Base-by-base conservation (phyloP, 23 tunicate genomes). In the Ascidia mentula region DNA sequence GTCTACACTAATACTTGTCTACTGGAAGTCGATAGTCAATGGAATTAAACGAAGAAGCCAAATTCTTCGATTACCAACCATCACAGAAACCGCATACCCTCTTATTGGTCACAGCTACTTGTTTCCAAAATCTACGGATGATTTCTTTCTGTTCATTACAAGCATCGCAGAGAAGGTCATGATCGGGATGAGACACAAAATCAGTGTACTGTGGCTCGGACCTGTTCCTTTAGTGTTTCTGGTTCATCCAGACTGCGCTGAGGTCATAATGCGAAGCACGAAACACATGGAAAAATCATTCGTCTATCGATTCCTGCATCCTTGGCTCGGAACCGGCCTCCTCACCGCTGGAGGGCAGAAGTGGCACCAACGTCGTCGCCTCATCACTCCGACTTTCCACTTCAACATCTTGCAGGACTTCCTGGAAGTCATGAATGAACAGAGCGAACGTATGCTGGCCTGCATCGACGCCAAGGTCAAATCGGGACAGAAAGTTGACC, bases 311-410 rank as follows among this genome's bases (percentile, higher is more conserved):
- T 90, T 85, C 72, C 75, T 90, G 7, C 84, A 82, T 46, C 83
- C 90, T 17, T 90, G 96, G 96, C 69, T 90, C 1, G 96, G 96
- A 40, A 80, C 82, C 18, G 96, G 96, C 32, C 74, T 90, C 38
- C 45, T 90, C 40, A 90, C 89, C 13, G 40, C 96, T 24, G 60
- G 45, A 28, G 98, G 98, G 3, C 77, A 80, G 46, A 94, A 94
- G 59, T 94, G 98, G 98, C 78, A 89, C 53, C 79, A 73, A 36
- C 38, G 98, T 33, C 46, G 98, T 17, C 72, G 95, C 24, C 70
- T 94, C 17, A 74, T 94, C 12, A 94, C 98, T 12, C 98, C 98
- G 18, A 77, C 95, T 6, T 94, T 94, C 77, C 98, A 94, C 78
- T 89, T 89, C 77, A 85, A 53, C 31, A 90, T 94, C 34, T 78